phyloP scores from a whole-genome alignment of 2,888 invertebrate genomes.

The Leistus spinibarbis region DNA sequence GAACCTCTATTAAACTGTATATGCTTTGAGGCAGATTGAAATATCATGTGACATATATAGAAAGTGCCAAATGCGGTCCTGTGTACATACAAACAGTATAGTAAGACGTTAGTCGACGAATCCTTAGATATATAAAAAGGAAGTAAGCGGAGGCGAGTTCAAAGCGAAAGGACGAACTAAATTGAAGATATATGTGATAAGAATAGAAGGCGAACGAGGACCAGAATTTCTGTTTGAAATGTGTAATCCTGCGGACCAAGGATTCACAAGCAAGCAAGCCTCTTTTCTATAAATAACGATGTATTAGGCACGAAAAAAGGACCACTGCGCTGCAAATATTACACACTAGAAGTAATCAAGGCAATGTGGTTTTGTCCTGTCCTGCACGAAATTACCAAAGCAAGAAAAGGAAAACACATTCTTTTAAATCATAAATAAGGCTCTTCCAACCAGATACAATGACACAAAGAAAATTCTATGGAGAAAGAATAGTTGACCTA shows the following conservation, averaged over 20 bases:
- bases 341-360: constrained; percentile 7
- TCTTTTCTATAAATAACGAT: constrained; percentile 32
- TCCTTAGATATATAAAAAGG: constrained; percentile 10
- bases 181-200: constrained; percentile 32
- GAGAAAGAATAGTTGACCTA: not conserved
- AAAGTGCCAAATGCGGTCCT: constrained; percentile 10
- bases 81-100: not conserved
- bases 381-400: not conserved
- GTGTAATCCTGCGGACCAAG: constrained; percentile 22
- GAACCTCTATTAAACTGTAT: not conserved
- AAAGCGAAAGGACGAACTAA: constrained; percentile 25
- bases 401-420: not conserved
- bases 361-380: not conserved
- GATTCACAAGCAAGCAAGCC: not conserved
- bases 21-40: not conserved
- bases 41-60: too few species aligned
- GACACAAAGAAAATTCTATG: not conserved
- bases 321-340: not conserved
- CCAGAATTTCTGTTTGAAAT: constrained; percentile 27
- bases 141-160: constrained; percentile 12
- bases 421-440: not conserved
- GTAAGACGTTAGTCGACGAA: not conserved
- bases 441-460: not conserved
- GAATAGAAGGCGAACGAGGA: constrained; percentile 14
- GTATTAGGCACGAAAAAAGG: constrained; percentile 16